A percentile compares a stretch with the other conserved stretches of the same genome.
Evolutionary conservation across 2,888 invertebrate species (phyloP).

Genomic region (Smittia sp.): DNA sequence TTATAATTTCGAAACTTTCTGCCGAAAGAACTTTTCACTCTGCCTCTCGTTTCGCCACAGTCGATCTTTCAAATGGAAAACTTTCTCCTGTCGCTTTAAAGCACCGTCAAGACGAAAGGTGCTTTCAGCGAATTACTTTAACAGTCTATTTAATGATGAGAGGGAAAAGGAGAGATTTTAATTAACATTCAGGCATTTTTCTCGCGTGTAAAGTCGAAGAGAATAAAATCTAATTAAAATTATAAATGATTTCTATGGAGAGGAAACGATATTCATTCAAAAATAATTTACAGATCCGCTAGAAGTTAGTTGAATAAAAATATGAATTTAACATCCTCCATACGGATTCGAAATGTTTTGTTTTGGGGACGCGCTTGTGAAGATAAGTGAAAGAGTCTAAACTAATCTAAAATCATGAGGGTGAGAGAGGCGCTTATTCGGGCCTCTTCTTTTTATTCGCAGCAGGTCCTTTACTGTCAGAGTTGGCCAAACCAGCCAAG

Average conservation of each 20-base stretch:
- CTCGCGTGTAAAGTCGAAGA: background rate
- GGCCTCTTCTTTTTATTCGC: slow-evolving; percentile 20
- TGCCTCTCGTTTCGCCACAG: background rate
- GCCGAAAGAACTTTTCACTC: background rate
- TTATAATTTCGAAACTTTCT: background rate
- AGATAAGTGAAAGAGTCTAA: background rate
- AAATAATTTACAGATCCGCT: slow-evolving; percentile 16
- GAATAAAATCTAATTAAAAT: slow-evolving; percentile 39
- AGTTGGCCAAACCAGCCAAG: slow-evolving; percentile 71
- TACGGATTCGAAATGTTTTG: background rate
- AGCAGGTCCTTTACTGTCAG: slow-evolving; percentile 49
- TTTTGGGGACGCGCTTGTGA: background rate
- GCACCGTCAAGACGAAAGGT: background rate
- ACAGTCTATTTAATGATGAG: background rate
- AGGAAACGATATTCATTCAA: slow-evolving; percentile 1
- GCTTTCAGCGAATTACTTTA: background rate
- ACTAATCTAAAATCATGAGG: background rate
- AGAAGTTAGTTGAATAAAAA: background rate
- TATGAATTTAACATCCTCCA: background rate
- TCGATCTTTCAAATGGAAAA: background rate
- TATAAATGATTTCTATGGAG: slow-evolving; percentile 21
- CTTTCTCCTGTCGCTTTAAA: background rate
- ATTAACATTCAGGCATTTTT: slow-evolving; percentile 23
- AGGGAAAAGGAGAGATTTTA: slow-evolving; percentile 19
- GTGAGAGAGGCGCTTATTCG: background rate